Evolutionary conservation across 2,888 invertebrate species (phyloP).

Genomic region (Apamea epomidion): DNA sequence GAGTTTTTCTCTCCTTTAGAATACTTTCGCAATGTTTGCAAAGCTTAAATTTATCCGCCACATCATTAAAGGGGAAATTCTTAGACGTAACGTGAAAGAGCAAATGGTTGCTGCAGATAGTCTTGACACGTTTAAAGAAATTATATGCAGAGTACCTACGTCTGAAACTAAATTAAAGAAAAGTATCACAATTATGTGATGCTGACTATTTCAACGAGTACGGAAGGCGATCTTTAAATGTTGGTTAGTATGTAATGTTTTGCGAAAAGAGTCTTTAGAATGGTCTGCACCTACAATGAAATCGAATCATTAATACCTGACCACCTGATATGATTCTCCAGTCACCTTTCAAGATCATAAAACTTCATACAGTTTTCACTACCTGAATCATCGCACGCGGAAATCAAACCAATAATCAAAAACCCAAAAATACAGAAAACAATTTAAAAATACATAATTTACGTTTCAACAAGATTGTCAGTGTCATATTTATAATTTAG

Average conservation of each 20-base stretch:
- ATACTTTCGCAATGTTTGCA: constrained; percentile 31
- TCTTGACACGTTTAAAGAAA: constrained; percentile 29
- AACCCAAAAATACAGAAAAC: constrained; percentile 25
- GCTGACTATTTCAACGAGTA: constrained; percentile 15
- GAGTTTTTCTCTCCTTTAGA: constrained; percentile 26
- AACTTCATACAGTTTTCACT: background rate
- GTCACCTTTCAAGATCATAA: background rate
- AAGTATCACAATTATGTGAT: constrained; percentile 22
- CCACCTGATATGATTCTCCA: background rate
- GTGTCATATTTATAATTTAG: constrained; percentile 51
- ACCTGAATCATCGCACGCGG: constrained; percentile 1
- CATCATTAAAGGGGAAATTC: constrained; percentile 30
- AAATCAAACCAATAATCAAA: constrained; percentile 1
- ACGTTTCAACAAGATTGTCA: constrained; percentile 37
- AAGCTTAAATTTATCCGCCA: constrained; percentile 23
- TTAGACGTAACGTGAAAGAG: constrained; percentile 17
- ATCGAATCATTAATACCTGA: too few relatives aligned
- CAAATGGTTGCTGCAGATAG: constrained; percentile 27
- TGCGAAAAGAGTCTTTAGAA: constrained; percentile 6
- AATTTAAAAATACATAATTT: constrained; percentile 35
- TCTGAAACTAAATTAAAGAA: constrained; percentile 11
- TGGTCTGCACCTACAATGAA: background rate
- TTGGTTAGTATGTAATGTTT: background rate
- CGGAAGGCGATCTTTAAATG: constrained; percentile 10
- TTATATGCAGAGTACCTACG: constrained; percentile 11